A percentile compares a stretch with the other conserved stretches of the same genome.
Conservation (phyloP, 1,140 invertebrate genomes). For the Drosophila mauritiana region DNA sequence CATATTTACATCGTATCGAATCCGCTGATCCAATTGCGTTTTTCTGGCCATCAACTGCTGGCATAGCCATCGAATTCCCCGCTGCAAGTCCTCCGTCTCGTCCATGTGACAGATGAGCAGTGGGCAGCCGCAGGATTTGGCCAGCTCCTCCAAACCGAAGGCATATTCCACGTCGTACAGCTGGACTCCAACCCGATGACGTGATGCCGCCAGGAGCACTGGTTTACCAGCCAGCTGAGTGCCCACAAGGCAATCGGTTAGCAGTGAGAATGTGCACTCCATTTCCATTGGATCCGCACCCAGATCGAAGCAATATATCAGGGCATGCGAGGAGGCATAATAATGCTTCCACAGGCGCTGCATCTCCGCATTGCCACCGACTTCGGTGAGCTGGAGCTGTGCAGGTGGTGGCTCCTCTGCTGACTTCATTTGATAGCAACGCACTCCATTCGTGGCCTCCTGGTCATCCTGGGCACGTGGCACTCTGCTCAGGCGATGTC, state of each 20-base stretch:
- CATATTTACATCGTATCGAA: constrained; percentile 71
- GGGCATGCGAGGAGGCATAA: constrained; percentile 57
- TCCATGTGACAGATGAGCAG: constrained; percentile 58
- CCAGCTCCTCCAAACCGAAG: constrained; percentile 58
- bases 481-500: constrained; percentile 39
- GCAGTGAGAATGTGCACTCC: constrained; percentile 38
- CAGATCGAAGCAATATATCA: constrained; percentile 76
- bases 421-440: constrained; percentile 35
- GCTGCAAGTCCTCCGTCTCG: constrained; percentile 22
- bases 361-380: constrained; percentile 74
- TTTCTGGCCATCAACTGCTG: constrained; percentile 47
- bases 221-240: constrained; percentile 61
- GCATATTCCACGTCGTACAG: constrained; percentile 76
- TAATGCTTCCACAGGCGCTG: constrained; percentile 79
- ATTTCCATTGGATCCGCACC: constrained; percentile 30
- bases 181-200: constrained; percentile 63
- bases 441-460: constrained; percentile 69
- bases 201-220: constrained; percentile 62
- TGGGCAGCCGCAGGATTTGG: constrained; percentile 43
- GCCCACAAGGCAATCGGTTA: constrained; percentile 46
- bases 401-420: neutral
- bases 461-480: constrained; percentile 30
- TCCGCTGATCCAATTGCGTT: constrained; percentile 36
- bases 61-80: constrained; percentile 55
- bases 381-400: constrained; percentile 59